phyloP scores from a whole-genome alignment of 2,888 invertebrate genomes.

The Troilus luridus region DNA sequence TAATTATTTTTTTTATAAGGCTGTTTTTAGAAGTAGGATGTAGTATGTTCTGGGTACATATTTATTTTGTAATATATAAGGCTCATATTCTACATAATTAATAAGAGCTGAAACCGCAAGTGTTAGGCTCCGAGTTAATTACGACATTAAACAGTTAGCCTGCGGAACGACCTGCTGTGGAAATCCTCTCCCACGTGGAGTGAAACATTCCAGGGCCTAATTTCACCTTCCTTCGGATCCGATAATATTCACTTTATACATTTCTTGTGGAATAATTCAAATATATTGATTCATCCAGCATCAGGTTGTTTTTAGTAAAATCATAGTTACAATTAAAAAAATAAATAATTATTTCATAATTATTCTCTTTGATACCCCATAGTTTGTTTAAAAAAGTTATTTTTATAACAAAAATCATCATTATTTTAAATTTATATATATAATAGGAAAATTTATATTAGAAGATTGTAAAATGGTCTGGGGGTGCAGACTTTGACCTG shows the following conservation, averaged over 20 bases:
- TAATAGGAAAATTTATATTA: too few species aligned
- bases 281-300: neutral
- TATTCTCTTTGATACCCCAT: too few species aligned
- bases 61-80: neutral
- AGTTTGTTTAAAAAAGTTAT: too few species aligned
- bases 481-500: too few species aligned
- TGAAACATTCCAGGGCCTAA: neutral
- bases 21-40: neutral
- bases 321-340: too few species aligned
- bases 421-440: too few species aligned
- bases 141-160: neutral
- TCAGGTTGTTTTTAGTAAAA: neutral
- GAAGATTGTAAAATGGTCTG: too few species aligned
- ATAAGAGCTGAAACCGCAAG: neutral
- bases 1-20: neutral
- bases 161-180: neutral
- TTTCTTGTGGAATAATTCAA: neutral
- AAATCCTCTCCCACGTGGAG: neutral
- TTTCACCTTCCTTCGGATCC: neutral
- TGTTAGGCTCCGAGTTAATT: neutral
- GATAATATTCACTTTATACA: neutral
- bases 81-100: neutral
- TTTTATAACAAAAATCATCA: too few species aligned
- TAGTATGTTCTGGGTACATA: too few species aligned
- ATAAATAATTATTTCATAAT: too few species aligned